Evolutionary conservation across 2,888 invertebrate species (phyloP).

Genomic region (Odontothrips loti): DNA sequence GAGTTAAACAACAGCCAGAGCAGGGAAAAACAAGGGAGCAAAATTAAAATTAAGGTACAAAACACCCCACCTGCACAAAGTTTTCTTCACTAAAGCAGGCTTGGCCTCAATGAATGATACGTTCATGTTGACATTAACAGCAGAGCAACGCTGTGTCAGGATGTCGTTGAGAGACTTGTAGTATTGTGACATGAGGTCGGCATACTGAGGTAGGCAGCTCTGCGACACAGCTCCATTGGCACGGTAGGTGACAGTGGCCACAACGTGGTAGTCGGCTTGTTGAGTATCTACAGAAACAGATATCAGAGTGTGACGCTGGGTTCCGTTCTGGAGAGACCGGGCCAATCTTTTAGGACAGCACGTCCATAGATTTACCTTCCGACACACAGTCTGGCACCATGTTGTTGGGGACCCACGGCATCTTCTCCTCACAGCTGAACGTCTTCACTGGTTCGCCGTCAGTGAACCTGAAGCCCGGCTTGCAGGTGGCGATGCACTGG

Average conservation of each 20-base stretch:
- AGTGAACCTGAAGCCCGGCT: slow-evolving; percentile 82
- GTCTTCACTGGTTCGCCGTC: slow-evolving; percentile 85
- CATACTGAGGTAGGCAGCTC: slow-evolving; percentile 78
- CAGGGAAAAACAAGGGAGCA: slow-evolving; percentile 1
- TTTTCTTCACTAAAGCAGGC: slow-evolving; percentile 81
- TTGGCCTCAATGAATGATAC: slow-evolving; percentile 82
- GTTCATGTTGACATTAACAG: slow-evolving; percentile 90
- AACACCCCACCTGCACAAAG: slow-evolving; percentile 59
- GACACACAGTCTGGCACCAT: slow-evolving; percentile 94
- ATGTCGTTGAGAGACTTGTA: slow-evolving; percentile 73
- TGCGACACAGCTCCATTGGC: slow-evolving; percentile 86
- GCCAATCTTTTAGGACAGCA: too few relatives aligned
- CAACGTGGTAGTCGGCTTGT: slow-evolving; percentile 90
- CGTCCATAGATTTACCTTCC: slow-evolving; percentile 59
- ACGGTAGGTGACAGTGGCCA: slow-evolving; percentile 78
- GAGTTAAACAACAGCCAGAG: background rate
- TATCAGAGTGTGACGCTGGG: background rate
- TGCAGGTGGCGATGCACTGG: slow-evolving; percentile 86
- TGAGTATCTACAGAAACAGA: slow-evolving; percentile 64
- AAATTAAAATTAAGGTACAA: slow-evolving; percentile 1
- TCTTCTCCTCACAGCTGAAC: slow-evolving; percentile 75
- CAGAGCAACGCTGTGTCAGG: slow-evolving; percentile 87
- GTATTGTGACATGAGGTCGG: slow-evolving; percentile 75
- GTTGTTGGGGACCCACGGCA: slow-evolving; percentile 79
- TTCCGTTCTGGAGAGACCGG: too few relatives aligned